Evolutionary conservation across 2,797 vertebrate genomes (phyloP), one percentile per base, ranked within the genome.

Genomic region (Neopelma chrysocephalum): DNA sequence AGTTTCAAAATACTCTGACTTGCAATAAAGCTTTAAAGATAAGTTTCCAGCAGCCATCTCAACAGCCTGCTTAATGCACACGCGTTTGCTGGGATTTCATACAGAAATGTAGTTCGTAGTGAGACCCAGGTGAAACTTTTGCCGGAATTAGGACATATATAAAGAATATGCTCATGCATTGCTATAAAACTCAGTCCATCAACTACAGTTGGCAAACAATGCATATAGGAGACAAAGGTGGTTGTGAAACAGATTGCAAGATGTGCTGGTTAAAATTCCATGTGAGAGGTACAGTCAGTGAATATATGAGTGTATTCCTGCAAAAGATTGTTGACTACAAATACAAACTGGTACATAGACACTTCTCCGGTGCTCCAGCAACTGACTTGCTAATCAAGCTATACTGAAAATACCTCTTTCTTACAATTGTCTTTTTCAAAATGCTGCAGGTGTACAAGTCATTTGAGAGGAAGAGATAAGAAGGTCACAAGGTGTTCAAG

Each of bases 1-100:
- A 90, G 47, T 95, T 95, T 85, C 75, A 92, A 34, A 80, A 82
- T 56, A 61, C 14, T 73, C 68, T 81, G 86, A 40, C 78, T 90
- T 82, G 81, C 75, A 92, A 21, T 31, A 17, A 79, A 75, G 45
- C 68, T 95, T 84, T 76, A 75, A 64, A 95, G 94, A 85, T 58
- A 79, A 71, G 23, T 78, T 94, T 92, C 53, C 86, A 95, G 64
- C 64, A 87, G 38, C 66, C 77, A 43, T 76, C 81, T 86, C 25
- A 2, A 56, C 36, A 50, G 89, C 32, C 66, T 89, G 58, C 80
- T 88, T 62, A 27, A 45, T 48, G 36, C 58, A 76, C 14, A 31
- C 3, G 1, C 1, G 6, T 53, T 21, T 1, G 0, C 57, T 53
- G n/a, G 47, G n/a, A 43, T 80, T 93, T 61, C 40, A 40, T 29